Conservation (phyloP, 2,797 vertebrate genomes). For the Dallia pectoralis region DNA sequence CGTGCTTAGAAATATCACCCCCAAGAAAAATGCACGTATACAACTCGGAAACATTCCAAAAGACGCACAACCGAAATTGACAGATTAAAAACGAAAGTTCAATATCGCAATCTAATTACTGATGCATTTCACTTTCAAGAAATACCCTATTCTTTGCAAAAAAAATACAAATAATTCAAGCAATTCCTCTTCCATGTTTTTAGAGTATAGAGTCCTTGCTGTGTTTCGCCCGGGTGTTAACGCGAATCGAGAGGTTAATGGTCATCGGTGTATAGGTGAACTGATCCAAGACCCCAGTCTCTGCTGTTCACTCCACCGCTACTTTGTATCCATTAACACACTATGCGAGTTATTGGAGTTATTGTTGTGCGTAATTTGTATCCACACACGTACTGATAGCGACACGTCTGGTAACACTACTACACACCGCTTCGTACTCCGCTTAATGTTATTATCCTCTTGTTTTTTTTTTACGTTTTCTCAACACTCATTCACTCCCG, state of each 20-base stretch:
- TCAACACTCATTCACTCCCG: conserved; percentile 70
- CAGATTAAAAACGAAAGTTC: conserved; percentile 42
- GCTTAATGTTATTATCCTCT: conserved; percentile 59
- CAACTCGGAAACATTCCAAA: conserved; percentile 72
- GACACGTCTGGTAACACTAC: conserved; percentile 37
- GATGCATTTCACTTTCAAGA: conserved; percentile 34
- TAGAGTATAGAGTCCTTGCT: not conserved
- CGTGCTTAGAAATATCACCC: conserved; percentile 55
- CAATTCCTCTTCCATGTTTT: conserved; percentile 29
- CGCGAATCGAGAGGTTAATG: not conserved
- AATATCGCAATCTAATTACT: conserved; percentile 44
- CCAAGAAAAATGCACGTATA: conserved; percentile 55
- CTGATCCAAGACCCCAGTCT: not conserved
- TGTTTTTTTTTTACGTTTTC: conserved; percentile 11
- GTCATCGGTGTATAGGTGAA: not conserved
- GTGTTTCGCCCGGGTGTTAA: not conserved
- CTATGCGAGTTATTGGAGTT: conserved; percentile 7
- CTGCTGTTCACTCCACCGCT: not conserved
- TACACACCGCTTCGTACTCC: conserved; percentile 55
- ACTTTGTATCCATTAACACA: not conserved
- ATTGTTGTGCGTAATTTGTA: conserved; percentile 5
- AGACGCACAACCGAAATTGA: conserved; percentile 54
- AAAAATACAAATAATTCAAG: not conserved
- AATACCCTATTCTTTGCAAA: conserved; percentile 25
- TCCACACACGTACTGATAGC: conserved; percentile 21